Percentiles rank a stretch among this genome's conserved stretches.
Evolutionary conservation across 2,888 invertebrate species (phyloP).

Genomic region (Caenorhabditis uteleia): DNA sequence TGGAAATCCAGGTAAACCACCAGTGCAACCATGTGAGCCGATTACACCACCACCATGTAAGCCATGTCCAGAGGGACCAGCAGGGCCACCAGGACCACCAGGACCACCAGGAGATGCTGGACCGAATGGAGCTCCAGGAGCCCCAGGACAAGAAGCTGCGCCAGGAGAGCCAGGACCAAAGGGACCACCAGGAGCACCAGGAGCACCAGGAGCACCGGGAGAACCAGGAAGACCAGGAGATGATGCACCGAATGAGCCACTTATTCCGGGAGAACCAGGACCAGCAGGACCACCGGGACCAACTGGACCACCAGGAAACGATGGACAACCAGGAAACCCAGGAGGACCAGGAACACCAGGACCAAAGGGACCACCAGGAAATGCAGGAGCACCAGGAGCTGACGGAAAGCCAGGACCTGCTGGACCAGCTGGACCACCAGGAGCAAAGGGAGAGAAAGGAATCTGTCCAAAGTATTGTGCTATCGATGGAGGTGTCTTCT

Average conservation of each 20-base stretch:
- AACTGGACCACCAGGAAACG: constrained; percentile 40
- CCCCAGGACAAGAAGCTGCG: constrained; percentile 33
- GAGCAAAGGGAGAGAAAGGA: constrained; percentile 28
- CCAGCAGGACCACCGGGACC: constrained; percentile 41
- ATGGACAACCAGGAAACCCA: constrained; percentile 41
- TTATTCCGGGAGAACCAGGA: constrained; percentile 47
- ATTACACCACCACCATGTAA: constrained; percentile 56
- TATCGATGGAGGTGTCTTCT: constrained; percentile 37
- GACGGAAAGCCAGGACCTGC: constrained; percentile 51
- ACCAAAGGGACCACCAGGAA: constrained; percentile 35
- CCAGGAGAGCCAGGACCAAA: constrained; percentile 36
- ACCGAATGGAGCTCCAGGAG: constrained; percentile 38
- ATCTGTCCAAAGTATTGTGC: constrained; percentile 37
- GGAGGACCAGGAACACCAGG: constrained; percentile 59
- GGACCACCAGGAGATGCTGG: constrained; percentile 54
- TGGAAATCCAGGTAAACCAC: constrained; percentile 55
- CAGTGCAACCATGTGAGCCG: constrained; percentile 52
- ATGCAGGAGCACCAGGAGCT: constrained; percentile 44
- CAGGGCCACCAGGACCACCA: constrained; percentile 54
- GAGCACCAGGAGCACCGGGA: constrained; percentile 49
- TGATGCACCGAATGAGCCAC: constrained; percentile 35
- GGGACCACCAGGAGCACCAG: constrained; percentile 50
- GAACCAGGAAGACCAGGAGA: constrained; percentile 36
- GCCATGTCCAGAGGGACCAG: constrained; percentile 55
- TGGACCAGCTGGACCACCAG: constrained; percentile 37